Percentiles rank a stretch among this genome's conserved stretches.
These are phyloP conservation scores for Acromyrmex heyeri DNA, from an alignment of 1,140 invertebrate genomes.

Conservation along the genomic window DNA sequence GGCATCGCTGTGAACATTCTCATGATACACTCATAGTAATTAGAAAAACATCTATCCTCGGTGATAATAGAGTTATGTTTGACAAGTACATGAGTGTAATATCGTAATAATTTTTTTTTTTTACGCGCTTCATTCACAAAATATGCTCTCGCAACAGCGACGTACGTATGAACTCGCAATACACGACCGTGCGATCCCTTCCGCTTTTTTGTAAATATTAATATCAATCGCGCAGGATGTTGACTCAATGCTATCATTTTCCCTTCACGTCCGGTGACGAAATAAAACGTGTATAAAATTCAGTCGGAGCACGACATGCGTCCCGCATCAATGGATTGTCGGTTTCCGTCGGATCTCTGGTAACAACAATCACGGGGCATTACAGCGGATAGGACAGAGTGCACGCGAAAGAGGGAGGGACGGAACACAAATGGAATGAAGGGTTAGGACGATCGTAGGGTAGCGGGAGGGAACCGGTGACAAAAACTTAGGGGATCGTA, in stretches of 20 bases:
- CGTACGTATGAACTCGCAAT: background rate
- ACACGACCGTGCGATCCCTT: slow-evolving; percentile 31
- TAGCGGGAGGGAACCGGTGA: slow-evolving; percentile 39
- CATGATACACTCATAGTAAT: background rate
- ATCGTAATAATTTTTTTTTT: slow-evolving; percentile 3
- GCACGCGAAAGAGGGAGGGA: slow-evolving; percentile 40
- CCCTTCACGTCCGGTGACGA: slow-evolving; percentile 65
- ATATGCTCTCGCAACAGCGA: background rate
- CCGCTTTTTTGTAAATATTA: slow-evolving; percentile 74
- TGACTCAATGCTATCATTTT: slow-evolving; percentile 64
- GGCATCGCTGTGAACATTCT: background rate
- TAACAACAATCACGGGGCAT: slow-evolving; percentile 73
- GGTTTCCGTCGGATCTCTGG: slow-evolving; percentile 79
- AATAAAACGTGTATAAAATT: slow-evolving; percentile 73
- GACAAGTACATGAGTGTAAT: background rate
- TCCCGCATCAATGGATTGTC: slow-evolving; percentile 81
- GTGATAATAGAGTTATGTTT: background rate
- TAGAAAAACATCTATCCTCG: background rate
- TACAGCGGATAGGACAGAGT: slow-evolving; percentile 39
- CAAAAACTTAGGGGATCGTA: slow-evolving; percentile 59
- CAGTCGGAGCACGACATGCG: slow-evolving; percentile 67
- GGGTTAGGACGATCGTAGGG: slow-evolving; percentile 29
- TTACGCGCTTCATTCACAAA: background rate
- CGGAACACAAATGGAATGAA: slow-evolving; percentile 43
- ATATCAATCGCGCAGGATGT: slow-evolving; percentile 72